These are phyloP conservation scores for Bubo bubo DNA, from an alignment of 2,113 vertebrate genomes.

Conservation along the genomic window DNA sequence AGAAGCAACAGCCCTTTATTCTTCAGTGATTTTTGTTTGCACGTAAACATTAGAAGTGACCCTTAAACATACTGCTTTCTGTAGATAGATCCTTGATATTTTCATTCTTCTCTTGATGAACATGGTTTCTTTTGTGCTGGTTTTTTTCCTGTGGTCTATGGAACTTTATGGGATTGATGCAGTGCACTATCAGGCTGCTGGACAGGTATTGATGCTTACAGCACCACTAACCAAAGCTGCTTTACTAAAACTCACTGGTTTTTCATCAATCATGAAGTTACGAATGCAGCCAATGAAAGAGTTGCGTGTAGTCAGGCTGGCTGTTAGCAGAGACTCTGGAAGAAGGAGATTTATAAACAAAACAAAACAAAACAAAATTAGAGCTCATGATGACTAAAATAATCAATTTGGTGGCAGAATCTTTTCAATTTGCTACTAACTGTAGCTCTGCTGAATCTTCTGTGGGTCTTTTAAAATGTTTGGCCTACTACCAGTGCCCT, in stretches of 20 bases:
- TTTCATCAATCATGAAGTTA: slow-evolving; percentile 86
- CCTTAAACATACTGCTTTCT: slow-evolving; percentile 2
- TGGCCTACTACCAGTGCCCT: neutral
- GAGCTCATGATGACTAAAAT: neutral
- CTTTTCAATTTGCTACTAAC: neutral
- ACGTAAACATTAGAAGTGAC: slow-evolving; percentile 13
- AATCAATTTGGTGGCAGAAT: neutral
- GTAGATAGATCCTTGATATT: neutral
- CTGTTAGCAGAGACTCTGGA: slow-evolving; percentile 82
- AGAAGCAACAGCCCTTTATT: slow-evolving; percentile 49
- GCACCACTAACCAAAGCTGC: slow-evolving; percentile 87
- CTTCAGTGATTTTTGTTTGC: slow-evolving; percentile 3
- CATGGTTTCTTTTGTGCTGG: neutral
- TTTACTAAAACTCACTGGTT: slow-evolving; percentile 85
- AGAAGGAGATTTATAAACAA: slow-evolving; percentile 14
- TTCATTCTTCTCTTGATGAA: neutral
- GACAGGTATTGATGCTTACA: slow-evolving; percentile 88
- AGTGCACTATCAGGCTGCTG: slow-evolving; percentile 74
- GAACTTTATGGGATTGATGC: neutral
- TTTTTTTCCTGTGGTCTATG: slow-evolving; percentile 31
- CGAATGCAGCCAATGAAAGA: slow-evolving; percentile 90
- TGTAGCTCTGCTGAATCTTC: neutral
- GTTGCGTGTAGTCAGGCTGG: slow-evolving; percentile 75
- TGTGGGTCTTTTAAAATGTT: neutral
- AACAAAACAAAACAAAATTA: neutral